Conservation (phyloP, 2,888 invertebrate genomes). For the Lapara coniferarum region DNA sequence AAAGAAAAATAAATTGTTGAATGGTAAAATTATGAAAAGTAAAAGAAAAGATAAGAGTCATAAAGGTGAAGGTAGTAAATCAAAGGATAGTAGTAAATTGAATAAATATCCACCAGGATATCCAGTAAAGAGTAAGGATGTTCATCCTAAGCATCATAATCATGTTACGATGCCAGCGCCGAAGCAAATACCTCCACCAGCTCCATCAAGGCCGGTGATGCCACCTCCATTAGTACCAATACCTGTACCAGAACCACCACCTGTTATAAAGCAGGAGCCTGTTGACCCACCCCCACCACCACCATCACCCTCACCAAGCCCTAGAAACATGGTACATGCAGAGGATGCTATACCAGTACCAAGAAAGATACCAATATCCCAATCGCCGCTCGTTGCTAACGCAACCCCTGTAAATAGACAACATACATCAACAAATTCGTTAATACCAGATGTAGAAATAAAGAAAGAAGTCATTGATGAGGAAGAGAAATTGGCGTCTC, state of each 20-base stretch:
- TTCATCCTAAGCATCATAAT: conserved; percentile 73
- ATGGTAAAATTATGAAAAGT: conserved; percentile 81
- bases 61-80: conserved; percentile 80
- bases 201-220: conserved; percentile 50
- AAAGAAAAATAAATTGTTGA: conserved; percentile 79
- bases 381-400: conserved; percentile 74
- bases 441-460: conserved; percentile 69
- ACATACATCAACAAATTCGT: conserved; percentile 56
- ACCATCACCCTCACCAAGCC: conserved; percentile 46
- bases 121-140: conserved; percentile 70
- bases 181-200: conserved; percentile 53
- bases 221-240: conserved; percentile 52
- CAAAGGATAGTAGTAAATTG: conserved; percentile 78
- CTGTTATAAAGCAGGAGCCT: conserved; percentile 73
- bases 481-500: conserved; percentile 87
- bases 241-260: conserved; percentile 53
- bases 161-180: conserved; percentile 72
- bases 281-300: conserved; percentile 58
- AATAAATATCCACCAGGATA: conserved; percentile 74
- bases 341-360: conserved; percentile 78
- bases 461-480: conserved; percentile 81
- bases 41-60: conserved; percentile 81
- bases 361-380: conserved; percentile 78
- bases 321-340: conserved; percentile 48
- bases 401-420: conserved; percentile 65